Base-by-base conservation (phyloP, 2,797 vertebrate genomes). In the Scolopax rusticola region DNA sequence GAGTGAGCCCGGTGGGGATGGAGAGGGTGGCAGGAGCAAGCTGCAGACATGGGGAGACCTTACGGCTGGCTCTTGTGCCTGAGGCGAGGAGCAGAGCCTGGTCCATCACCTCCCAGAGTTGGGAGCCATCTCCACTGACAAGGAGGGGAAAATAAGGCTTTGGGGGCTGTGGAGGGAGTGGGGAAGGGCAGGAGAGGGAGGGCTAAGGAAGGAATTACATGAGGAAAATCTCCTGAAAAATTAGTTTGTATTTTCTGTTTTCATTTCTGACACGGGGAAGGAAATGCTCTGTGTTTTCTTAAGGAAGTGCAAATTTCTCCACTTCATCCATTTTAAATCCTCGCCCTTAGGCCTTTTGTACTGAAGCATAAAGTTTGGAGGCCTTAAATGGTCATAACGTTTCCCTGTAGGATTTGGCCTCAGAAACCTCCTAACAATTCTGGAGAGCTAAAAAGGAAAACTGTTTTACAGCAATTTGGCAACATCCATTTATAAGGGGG, bases 301-400 rank as follows among this genome's bases (percentile, higher is more conserved):
- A 98, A 98, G 98, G 98, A 99, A 99, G 98, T 99, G 98, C 98
- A 99, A 98, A 99, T 99, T 99, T 99, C 98, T 98, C 98, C 98
- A 98, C 98, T 98, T 99, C 98, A 99, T 99, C 98, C 98, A 98
- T 98, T 98, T 98, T 95, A 98, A 98, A 99, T 98, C 98, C 98
- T 99, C 97, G 77, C 98, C 98, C 98, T 93, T 98, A 98, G 98
- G 98, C 98, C 98, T 98, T 98, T 98, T 98, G 98, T 98, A 98
- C 98, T 97, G 98, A 98, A 98, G 98, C 96, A 68, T 97, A 98
- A 98, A 98, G 98, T 98, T 99, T 98, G 98, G 98, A 98, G 98
- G 97, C 98, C 98, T 99, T 98, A 98, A 98, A 98, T 95, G 97
- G 98, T 97, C 93, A 93, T 98, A 98, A 99, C 91, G 68, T 97